Base-by-base conservation (phyloP, 2,797 vertebrate species). In the Denticeps clupeoides region DNA sequence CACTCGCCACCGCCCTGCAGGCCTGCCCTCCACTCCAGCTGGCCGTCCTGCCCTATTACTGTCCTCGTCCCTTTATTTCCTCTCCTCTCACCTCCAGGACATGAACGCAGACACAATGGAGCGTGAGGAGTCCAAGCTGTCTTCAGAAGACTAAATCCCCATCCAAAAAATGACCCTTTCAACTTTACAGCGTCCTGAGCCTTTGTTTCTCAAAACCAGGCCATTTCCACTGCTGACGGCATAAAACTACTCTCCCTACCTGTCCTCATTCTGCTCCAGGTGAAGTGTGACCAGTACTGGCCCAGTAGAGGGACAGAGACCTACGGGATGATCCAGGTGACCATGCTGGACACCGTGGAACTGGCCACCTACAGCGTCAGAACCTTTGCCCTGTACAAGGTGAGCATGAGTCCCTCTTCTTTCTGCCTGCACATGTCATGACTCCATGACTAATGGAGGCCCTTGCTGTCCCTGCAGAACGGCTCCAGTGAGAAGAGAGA, bases 231-330 rank as follows among this genome's bases (percentile, higher is more conserved):
- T 16, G 32, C 29, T 13, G 28, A 27, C 6, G 9, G 38, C 16
- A 5, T 3, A 21, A 19, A 35, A 37, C 15, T 19, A 38, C 35
- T 25, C 7, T 25, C 35, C 21, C 13, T 35, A 2, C 15, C 31
- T 16, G 12, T 33, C 12, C 12, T 11, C 31, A 7, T 12, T 6
- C 7, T 3, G 2, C 16, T 38, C 6, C 16, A 97, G 93, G 86
- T 97, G 1, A 97, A 97, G 66, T 97, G 94, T 71, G 94, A 97
- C 64, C 93, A 96, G 76, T 98, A 98, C 57, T 98, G 94, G 93
- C 94, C 94, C 0, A 78, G 79, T 48, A 83, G 94, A 27, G 63
- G 32, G 51, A 83, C 80, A 1, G 77, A 82, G 56, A 84, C 83
- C 1, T 84, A 82, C 3, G 90, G 93, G 29, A 87, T 90, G 83